phyloP scores from a whole-genome alignment of 2,888 invertebrate genomes.

The Synanthedon vespiformis region DNA sequence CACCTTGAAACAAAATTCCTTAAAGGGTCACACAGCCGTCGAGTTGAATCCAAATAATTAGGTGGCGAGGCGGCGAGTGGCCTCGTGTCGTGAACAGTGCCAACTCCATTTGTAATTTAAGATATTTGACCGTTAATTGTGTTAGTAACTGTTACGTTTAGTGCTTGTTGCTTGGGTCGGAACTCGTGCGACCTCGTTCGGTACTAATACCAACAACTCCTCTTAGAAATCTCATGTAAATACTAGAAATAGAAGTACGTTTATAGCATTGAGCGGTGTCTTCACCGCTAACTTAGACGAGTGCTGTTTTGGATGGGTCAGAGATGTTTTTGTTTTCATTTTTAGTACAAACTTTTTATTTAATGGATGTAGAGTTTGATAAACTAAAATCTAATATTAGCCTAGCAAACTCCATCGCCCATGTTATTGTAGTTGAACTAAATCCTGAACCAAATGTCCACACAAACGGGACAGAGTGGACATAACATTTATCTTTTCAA shows the following conservation, averaged over 20 bases:
- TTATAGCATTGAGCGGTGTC: constrained; percentile 32
- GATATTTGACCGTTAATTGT: constrained; percentile 60
- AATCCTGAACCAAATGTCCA: constrained; percentile 32
- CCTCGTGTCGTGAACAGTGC: constrained; percentile 48
- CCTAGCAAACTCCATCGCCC: constrained; percentile 60
- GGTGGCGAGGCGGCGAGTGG: constrained; percentile 48
- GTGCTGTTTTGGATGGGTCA: constrained; percentile 69
- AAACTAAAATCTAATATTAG: constrained; percentile 41
- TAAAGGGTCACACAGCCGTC: constrained; percentile 40
- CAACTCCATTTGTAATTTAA: constrained; percentile 62
- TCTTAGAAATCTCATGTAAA: constrained; percentile 40
- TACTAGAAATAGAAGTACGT: constrained; percentile 42
- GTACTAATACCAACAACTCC: constrained; percentile 26
- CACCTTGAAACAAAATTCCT: constrained; percentile 36
- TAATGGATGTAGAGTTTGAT: constrained; percentile 52
- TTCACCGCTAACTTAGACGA: constrained; percentile 37
- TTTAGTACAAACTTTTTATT: constrained; percentile 43
- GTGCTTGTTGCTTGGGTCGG: constrained; percentile 56
- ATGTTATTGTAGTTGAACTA: constrained; percentile 52
- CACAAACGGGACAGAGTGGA: constrained; percentile 49
- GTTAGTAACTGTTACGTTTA: constrained; percentile 58
- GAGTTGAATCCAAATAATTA: constrained; percentile 56
- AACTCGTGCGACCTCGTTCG: constrained; percentile 34
- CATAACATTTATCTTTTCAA: constrained; percentile 60
- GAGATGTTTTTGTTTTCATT: constrained; percentile 35